phyloP scores from a whole-genome alignment of 2,797 vertebrate species.

The Sebastes vulpes region DNA sequence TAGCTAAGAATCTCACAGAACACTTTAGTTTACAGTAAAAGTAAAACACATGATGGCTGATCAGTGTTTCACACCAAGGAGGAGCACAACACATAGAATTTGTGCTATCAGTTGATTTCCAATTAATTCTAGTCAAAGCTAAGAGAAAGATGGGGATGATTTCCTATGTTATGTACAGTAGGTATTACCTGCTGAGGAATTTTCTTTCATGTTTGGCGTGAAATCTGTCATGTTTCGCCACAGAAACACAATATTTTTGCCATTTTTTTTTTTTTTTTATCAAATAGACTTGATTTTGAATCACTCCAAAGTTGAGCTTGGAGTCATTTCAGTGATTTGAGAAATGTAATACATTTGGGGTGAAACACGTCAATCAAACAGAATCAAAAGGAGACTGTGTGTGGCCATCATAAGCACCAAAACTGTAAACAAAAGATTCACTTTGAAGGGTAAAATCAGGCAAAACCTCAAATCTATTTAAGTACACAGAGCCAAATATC shows the following conservation, averaged over 20 bases:
- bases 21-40: background rate
- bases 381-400: background rate
- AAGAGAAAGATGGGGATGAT: background rate
- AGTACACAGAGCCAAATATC: background rate
- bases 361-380: constrained; percentile 18
- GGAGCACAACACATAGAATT: background rate
- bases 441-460: background rate
- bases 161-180: background rate
- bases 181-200: background rate
- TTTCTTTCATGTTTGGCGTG: background rate
- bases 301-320: background rate
- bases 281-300: background rate
- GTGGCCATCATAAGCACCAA: background rate
- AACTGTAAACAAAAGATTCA: background rate
- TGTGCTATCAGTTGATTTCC: background rate
- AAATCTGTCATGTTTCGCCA: background rate
- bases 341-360: background rate
- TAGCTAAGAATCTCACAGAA: background rate
- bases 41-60: background rate
- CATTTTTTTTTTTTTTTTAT: background rate
- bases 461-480: background rate
- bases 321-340: background rate
- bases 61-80: constrained; percentile 27
- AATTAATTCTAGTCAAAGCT: background rate
- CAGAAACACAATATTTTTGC: background rate